Percentiles rank a stretch among this genome's conserved stretches.
These are phyloP conservation scores for Spatula versicolor DNA, from an alignment of 2,797 vertebrate species.

Conservation along the genomic window DNA sequence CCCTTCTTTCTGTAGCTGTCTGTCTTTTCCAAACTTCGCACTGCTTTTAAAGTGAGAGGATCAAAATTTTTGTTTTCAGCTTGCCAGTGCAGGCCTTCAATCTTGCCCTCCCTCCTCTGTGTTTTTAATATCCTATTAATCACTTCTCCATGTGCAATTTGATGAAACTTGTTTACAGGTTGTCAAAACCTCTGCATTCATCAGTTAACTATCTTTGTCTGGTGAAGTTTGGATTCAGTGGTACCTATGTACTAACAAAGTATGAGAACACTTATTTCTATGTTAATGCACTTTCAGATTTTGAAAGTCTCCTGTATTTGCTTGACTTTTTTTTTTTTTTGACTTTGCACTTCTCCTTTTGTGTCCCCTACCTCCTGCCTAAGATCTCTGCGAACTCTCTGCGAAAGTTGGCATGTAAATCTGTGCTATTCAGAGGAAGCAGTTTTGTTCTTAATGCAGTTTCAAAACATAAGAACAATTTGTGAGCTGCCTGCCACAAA, in stretches of 20 bases:
- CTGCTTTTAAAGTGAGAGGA: neutral
- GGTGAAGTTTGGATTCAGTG: neutral
- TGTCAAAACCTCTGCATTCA: neutral
- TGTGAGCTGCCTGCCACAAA: neutral
- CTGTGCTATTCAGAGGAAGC: neutral
- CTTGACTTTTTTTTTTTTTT: neutral
- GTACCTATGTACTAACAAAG: neutral
- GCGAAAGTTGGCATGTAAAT: neutral
- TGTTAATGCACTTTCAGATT: neutral
- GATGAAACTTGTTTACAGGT: neutral
- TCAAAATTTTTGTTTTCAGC: neutral
- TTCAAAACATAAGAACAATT: neutral
- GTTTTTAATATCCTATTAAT: neutral
- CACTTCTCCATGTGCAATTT: rapidly evolving
- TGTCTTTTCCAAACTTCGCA: neutral
- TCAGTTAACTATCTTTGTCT: neutral
- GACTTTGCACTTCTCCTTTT: neutral
- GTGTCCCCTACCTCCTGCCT: neutral
- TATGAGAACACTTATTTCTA: rapidly evolving
- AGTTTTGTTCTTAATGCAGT: neutral
- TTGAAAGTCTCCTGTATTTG: neutral
- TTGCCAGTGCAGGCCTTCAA: neutral
- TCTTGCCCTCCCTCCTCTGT: neutral
- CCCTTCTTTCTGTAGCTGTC: neutral
- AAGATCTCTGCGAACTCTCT: neutral